Base-by-base conservation (phyloP, 2,888 invertebrate species). In the Iphiclides podalirius region DNA sequence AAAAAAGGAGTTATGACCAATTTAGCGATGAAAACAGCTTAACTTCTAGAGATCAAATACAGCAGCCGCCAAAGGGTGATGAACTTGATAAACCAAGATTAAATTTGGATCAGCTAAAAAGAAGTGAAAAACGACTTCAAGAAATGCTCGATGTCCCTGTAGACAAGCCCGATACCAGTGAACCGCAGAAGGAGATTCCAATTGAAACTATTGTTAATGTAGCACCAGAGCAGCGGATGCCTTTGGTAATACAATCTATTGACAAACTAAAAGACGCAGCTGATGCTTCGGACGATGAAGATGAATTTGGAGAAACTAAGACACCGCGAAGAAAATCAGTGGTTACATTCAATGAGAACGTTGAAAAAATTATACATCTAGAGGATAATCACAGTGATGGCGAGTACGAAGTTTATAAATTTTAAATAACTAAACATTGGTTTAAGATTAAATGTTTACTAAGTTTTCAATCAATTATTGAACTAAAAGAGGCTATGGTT, bases 261-360 rank as follows among this genome's bases (percentile, higher is more conserved):
- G 84, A 87, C 50, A 84, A 83, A 61, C 62, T 87, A 16, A 87
- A 88, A 64, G 78, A 79, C 40, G 76, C 73, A 9, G 67, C 58
- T 3, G 78, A 80, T 4, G 65, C 67, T 9, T 72, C 73, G 2
- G 76, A 74, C 1, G 82, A 81, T 13, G 82, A 79, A 11, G 84
- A 89, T 55, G 89, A 88, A 61, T 87, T 75, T 51, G 89, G 87
- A 1, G 88, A 88, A 70, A 56, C 47, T 7, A 66, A 57, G 43
- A 67, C 52, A 52, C 51, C 67, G 1, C 73, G 72, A 58, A 76
- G 78, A 58, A 90, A 90, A 66, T 88, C 90, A 1, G 83, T 87
- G 0, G 90, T 91, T 4, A 90, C 87, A 1, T 91, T 91, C 57
- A 90, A 90, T 64, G 90, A 90, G 64, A 85, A 89, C 26, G 90